Percentiles rank a stretch among this genome's conserved stretches.
Evolutionary conservation across 2,888 invertebrate genomes (phyloP).

Genomic region (Ennomos quercinarius): DNA sequence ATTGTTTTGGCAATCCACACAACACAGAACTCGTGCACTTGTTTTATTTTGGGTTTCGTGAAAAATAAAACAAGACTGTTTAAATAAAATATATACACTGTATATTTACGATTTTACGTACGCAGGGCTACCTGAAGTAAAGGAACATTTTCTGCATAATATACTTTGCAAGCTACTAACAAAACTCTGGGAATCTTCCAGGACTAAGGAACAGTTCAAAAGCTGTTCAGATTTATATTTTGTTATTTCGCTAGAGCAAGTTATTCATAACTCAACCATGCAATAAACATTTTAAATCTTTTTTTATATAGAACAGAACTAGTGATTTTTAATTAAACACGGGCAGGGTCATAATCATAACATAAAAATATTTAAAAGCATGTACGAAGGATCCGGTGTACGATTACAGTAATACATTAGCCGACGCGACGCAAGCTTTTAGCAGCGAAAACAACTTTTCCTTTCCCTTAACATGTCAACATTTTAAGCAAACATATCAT

Average conservation of each 20-base stretch:
- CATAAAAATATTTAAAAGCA: slow-evolving; percentile 23
- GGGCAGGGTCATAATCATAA: slow-evolving; percentile 4
- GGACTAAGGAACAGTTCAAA: no score
- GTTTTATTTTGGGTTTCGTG: not conserved
- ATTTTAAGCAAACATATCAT: slow-evolving; percentile 21
- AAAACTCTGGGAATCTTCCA: no score
- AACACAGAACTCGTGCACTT: not conserved
- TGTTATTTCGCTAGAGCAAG: no score
- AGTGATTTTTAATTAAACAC: no score
- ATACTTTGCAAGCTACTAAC: no score
- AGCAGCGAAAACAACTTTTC: slow-evolving; percentile 56
- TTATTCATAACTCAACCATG: no score
- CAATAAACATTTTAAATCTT: no score
- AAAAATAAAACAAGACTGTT: slow-evolving; percentile 3
- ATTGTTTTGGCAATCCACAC: slow-evolving; percentile 14
- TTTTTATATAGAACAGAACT: no score
- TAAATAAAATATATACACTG: not conserved
- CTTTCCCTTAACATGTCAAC: slow-evolving; percentile 38
- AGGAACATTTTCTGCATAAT: no score
- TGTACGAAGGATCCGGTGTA: slow-evolving; percentile 40
- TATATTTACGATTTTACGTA: no score
- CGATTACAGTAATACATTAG: slow-evolving; percentile 52
- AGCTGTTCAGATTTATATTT: no score
- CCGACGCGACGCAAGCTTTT: slow-evolving; percentile 33
- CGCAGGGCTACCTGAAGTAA: no score